A percentile compares a stretch with the other conserved stretches of the same genome.
phyloP scores from a whole-genome alignment of 2,888 invertebrate genomes.

The Heteromyza rotundicornis region DNA sequence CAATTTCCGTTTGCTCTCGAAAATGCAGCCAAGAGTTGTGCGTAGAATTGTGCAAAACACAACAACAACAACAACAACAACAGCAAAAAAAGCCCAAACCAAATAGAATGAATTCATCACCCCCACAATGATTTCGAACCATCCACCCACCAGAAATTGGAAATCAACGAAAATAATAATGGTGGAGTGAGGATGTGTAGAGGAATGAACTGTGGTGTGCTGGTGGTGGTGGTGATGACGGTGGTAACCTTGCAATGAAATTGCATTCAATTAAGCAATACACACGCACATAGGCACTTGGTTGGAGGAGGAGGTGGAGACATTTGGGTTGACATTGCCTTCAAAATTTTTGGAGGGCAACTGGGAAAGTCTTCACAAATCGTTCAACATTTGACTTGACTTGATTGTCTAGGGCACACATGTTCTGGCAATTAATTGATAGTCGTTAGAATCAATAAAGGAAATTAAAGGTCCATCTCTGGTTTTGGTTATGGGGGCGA shows the following conservation, averaged over 20 bases:
- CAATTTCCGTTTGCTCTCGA: background rate
- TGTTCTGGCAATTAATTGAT: no score
- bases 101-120: no score
- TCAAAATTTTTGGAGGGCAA: background rate
- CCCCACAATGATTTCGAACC: background rate
- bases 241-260: background rate
- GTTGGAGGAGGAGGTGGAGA: background rate
- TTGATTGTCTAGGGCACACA: no score
- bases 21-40: background rate
- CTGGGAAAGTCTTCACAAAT: background rate
- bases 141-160: background rate
- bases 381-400: background rate
- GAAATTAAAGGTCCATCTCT: no score
- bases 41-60: background rate
- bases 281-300: background rate
- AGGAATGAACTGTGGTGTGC: no score
- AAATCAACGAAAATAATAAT: no score
- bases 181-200: no score
- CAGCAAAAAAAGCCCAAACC: no score
- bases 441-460: no score
- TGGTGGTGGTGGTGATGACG: background rate
- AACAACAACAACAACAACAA: background rate
- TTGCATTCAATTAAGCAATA: conserved; percentile 1
- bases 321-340: background rate
- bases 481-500: no score